phyloP scores from a whole-genome alignment of 2,888 invertebrate species.

The Drosophila formosana region DNA sequence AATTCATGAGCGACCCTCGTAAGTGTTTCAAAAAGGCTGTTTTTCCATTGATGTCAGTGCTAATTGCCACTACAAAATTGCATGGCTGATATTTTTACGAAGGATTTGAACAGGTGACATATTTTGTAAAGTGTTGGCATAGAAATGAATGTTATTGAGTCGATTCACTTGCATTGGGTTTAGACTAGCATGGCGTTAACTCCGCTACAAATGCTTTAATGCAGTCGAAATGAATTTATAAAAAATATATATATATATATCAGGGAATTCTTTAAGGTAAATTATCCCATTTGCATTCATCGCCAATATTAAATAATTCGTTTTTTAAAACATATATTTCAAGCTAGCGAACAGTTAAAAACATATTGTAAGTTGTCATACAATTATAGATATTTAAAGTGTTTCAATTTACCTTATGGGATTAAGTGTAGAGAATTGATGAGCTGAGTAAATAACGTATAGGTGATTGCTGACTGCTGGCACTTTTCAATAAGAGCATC shows the following conservation, averaged over 20 bases:
- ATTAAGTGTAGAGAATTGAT: constrained; percentile 5
- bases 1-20: not conserved
- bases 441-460: not conserved
- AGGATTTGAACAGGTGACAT: constrained; percentile 38
- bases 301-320: too few species aligned
- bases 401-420: not conserved
- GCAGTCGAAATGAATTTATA: too few species aligned
- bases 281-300: too few species aligned
- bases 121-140: constrained; percentile 24
- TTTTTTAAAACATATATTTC: too few species aligned
- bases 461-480: constrained; percentile 18
- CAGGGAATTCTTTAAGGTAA: too few species aligned
- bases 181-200: not conserved
- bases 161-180: not conserved
- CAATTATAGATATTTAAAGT: too few species aligned
- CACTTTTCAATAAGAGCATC: constrained; percentile 30
- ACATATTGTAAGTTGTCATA: too few species aligned
- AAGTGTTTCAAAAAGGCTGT: constrained; percentile 29
- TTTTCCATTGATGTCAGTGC: constrained; percentile 48
- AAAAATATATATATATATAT: too few species aligned
- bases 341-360: too few species aligned
- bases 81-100: constrained; percentile 25
- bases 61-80: constrained; percentile 68
- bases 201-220: constrained; percentile 3
- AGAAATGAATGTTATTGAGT: constrained; percentile 25